Conservation (phyloP, 2,797 vertebrate genomes). For the Spondyliosoma cantharus region DNA sequence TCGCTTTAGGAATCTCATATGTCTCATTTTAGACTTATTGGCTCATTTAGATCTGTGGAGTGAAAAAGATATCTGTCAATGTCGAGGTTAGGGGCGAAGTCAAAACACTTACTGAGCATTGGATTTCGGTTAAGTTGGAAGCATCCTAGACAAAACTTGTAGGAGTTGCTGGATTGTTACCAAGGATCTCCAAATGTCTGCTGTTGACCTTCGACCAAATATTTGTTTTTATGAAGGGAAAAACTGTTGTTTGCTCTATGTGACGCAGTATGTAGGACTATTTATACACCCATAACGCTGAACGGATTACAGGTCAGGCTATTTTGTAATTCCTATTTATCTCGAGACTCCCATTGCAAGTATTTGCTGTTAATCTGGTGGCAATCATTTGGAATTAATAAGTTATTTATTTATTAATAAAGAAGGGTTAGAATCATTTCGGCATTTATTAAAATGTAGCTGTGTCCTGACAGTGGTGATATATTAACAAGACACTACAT, state of each 20-base stretch:
- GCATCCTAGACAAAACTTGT: neutral
- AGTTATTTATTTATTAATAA: neutral
- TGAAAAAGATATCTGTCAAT: neutral
- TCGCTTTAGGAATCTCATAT: neutral
- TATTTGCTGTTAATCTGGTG: conserved; percentile 20
- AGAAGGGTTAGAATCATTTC: neutral
- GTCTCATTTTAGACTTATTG: neutral
- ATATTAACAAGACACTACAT: neutral
- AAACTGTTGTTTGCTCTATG: neutral
- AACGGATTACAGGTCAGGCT: conserved; percentile 17
- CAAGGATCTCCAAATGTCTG: neutral
- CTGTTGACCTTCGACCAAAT: neutral
- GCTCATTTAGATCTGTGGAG: no score
- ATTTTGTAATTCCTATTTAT: conserved; percentile 12
- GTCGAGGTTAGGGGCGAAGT: neutral
- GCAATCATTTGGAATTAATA: neutral
- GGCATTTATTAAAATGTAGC: neutral
- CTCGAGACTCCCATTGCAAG: conserved; percentile 2
- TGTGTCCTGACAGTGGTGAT: neutral
- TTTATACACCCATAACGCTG: neutral
- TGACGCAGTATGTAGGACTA: neutral
- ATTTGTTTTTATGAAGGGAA: neutral
- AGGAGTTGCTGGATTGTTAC: neutral
- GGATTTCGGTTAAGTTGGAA: neutral
- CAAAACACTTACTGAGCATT: neutral